phyloP scores from a whole-genome alignment of 2,888 invertebrate genomes.

The Diplolepis rosae region DNA sequence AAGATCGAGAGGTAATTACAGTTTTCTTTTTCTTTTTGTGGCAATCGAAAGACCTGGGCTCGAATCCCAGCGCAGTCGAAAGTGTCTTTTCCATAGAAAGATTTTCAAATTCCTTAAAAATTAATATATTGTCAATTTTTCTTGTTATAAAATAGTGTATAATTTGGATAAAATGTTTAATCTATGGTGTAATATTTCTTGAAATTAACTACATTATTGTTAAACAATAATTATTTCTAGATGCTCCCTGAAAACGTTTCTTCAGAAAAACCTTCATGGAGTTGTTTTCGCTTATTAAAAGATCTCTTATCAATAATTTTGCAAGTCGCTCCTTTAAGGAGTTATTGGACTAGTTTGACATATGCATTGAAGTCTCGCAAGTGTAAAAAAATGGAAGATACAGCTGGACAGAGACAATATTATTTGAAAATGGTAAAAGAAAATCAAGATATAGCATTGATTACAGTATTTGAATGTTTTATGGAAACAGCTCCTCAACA shows the following conservation, averaged over 20 bases:
- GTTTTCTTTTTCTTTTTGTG: background rate
- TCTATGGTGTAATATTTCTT: no score
- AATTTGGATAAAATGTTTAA: no score
- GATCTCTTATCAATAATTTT: conserved; percentile 64
- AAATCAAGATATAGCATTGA: conserved; percentile 85
- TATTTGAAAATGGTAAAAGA: conserved; percentile 85
- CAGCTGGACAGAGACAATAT: conserved; percentile 78
- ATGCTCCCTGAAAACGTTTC: background rate
- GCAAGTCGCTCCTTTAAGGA: conserved; percentile 84
- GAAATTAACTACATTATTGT: background rate
- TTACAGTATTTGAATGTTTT: conserved; percentile 87
- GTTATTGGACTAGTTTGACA: conserved; percentile 78
- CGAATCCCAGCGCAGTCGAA: no score
- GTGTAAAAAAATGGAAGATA: conserved; percentile 78
- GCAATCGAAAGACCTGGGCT: no score
- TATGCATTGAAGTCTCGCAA: conserved; percentile 81
- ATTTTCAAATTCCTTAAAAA: no score
- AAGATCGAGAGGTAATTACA: conserved; percentile 64
- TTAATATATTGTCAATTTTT: no score
- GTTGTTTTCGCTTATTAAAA: background rate
- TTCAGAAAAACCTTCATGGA: background rate
- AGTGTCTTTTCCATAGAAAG: no score
- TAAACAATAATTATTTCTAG: background rate
- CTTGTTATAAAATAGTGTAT: no score
- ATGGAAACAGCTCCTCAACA: conserved; percentile 88